Evolutionary conservation across 2,113 vertebrate species (phyloP).

Genomic region (Ariopsis seemanni): DNA sequence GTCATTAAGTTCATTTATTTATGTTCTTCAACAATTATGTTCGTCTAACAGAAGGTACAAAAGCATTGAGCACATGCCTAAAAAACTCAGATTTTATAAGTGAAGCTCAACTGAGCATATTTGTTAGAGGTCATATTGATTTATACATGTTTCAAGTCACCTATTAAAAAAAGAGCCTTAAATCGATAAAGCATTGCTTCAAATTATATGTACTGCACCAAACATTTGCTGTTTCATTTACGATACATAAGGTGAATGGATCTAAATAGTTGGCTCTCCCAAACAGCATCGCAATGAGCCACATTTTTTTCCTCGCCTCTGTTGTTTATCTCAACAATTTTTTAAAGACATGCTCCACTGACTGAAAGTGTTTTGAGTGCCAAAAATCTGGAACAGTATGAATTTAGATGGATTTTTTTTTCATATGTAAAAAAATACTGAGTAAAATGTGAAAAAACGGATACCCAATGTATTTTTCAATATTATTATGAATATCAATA

Average conservation of each 20-base stretch:
- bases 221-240: slow-evolving; percentile 11
- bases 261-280: background rate
- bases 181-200: slow-evolving; percentile 6
- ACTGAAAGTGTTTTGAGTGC: background rate
- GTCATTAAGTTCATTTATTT: background rate
- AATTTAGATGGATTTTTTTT: background rate
- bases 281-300: background rate
- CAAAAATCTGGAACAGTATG: background rate
- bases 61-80: background rate
- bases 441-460: background rate
- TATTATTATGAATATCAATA: background rate
- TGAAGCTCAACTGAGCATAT: background rate
- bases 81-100: background rate
- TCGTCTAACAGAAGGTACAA: background rate
- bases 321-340: background rate
- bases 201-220: background rate
- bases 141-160: background rate
- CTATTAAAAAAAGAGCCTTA: background rate
- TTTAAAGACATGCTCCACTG: background rate
- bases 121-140: background rate
- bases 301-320: background rate
- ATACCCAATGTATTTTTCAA: background rate
- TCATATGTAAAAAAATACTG: background rate
- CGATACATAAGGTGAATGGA: background rate
- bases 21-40: too few relatives aligned